Base-by-base conservation (phyloP, 1,140 invertebrate genomes). In the Acyrthosiphon pisum region DNA sequence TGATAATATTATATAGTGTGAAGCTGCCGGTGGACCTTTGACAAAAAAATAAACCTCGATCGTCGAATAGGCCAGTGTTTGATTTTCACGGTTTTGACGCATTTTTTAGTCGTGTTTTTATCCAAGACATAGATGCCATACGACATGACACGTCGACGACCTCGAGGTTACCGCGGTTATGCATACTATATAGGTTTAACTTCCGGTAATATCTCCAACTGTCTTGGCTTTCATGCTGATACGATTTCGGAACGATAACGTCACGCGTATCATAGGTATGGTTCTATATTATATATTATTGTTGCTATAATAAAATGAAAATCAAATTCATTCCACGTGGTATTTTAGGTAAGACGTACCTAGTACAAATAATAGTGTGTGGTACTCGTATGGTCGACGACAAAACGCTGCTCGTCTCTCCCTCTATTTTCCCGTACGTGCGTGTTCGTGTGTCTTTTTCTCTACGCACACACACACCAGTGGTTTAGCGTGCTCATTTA, bases 401-500 rank as follows among this genome's bases (percentile, higher is more conserved):
- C 22, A 0, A 41, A 84, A 37, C 23, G 0, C 41, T 50, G 50
- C 8, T 26, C 44, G 83, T 84, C 83, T 44, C 35, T 83, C 81
- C 83, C 83, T 44, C 37, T 76, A 18, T 56, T 23, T 68, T n/a
- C 11, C 22, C 35, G 37, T 84, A 23, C 37, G 23, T 84, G 30
- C 83, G 37, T 83, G 20, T 20, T 83, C 35, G 20, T 7, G 8
- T 18, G 14, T 87, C 44, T 50, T 14, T 46, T 20, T 46, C 6
- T 87, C 60, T 46, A 11, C 8, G 9, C 23, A 44, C 11, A 48
- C n/a, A 87, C 46, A 48, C 44, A n/a, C n/a, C 46, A 37, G 11
- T 30, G 86, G 44, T 35, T 48, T 46, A 46, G 90, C 90, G 90
- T 83, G 90, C 68, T 46, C 76, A 83, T 91, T 91, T 91, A 91